Conservation (phyloP, 2,888 invertebrate species). For the Drosophila cognata region DNA sequence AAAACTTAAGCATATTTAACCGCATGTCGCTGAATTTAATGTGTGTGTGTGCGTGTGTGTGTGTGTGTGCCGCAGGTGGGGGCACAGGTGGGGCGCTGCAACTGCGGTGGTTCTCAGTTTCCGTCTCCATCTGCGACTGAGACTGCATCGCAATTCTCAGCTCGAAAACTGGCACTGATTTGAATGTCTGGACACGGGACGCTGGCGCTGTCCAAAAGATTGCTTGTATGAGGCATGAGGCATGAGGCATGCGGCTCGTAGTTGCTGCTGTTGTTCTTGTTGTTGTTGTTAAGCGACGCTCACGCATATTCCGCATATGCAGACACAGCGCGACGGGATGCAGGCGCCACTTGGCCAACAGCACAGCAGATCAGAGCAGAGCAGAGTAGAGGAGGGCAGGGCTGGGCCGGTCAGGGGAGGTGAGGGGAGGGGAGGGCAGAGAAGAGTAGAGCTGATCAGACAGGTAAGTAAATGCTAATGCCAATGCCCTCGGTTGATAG, state of each 20-base stretch:
- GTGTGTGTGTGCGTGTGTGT: constrained; percentile 41
- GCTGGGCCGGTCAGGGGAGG: background rate
- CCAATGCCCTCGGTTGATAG: constrained; percentile 52
- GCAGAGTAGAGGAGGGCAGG: background rate
- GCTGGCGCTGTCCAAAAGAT: constrained; percentile 48
- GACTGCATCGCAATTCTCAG: constrained; percentile 29
- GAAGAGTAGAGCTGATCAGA: constrained; percentile 6
- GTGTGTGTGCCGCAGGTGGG: constrained; percentile 47
- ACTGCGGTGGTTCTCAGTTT: constrained; percentile 43
- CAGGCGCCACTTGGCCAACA: constrained; percentile 83
- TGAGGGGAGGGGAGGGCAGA: background rate
- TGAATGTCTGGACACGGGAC: constrained; percentile 63
- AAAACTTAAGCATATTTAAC: constrained; percentile 76
- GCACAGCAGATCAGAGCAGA: constrained; percentile 29
- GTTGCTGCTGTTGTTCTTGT: constrained; percentile 1
- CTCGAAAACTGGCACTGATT: constrained; percentile 64
- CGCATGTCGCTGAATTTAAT: constrained; percentile 79
- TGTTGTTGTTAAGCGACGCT: constrained; percentile 60
- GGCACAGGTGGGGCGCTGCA: constrained; percentile 26
- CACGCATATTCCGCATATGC: constrained; percentile 84
- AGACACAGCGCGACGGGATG: constrained; percentile 85
- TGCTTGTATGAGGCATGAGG: constrained; percentile 26
- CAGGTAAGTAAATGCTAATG: constrained; percentile 62
- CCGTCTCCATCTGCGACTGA: constrained; percentile 1
- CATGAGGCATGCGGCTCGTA: constrained; percentile 27